These are phyloP conservation scores for Centropristis striata DNA, from an alignment of 2,113 vertebrate genomes.

Conservation along the genomic window DNA sequence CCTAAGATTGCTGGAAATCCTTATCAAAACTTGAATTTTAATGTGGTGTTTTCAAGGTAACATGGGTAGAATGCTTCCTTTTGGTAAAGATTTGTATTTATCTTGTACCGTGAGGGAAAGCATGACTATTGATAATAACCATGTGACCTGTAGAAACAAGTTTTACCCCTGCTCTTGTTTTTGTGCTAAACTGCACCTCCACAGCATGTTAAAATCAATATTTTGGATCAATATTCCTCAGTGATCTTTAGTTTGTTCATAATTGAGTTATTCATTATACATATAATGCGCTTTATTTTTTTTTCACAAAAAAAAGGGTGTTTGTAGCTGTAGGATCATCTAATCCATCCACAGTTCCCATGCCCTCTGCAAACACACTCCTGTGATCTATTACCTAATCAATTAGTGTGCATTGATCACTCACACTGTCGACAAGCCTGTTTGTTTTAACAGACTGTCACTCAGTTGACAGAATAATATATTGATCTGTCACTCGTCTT, in stretches of 20 bases:
- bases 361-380: conserved; percentile 3
- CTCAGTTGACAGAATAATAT: background rate
- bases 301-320: fast-evolving
- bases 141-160: background rate
- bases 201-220: background rate
- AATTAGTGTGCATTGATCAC: conserved; percentile 26
- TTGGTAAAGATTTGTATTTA: background rate
- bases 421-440: background rate
- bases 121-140: background rate
- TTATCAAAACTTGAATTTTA: too few species aligned
- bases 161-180: background rate
- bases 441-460: conserved; percentile 1
- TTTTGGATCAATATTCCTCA: background rate
- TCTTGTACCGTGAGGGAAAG: background rate
- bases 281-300: background rate
- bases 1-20: too few species aligned
- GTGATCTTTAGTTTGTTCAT: background rate
- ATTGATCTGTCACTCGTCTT: conserved; percentile 22
- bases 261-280: background rate
- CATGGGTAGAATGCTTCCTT: background rate
- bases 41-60: too few species aligned
- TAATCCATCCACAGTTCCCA: background rate
- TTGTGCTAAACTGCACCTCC: background rate
- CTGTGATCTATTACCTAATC: conserved; percentile 25
- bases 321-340: background rate